phyloP scores from a whole-genome alignment of 2,888 invertebrate genomes.

The Protonemura montana region DNA sequence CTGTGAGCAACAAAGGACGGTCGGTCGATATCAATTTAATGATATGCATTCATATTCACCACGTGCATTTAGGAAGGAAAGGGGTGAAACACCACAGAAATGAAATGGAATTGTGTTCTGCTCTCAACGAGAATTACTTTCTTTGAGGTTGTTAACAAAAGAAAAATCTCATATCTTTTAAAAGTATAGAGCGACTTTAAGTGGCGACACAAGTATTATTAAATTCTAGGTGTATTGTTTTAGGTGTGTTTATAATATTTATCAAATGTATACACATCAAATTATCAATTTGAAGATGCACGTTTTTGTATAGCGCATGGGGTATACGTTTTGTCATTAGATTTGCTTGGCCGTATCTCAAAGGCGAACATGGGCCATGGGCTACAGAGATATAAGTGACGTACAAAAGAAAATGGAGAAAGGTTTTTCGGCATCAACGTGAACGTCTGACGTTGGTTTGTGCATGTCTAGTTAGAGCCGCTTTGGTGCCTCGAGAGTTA shows the following conservation, averaged over 20 bases:
- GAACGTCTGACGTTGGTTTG: not conserved
- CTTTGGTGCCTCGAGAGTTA: not conserved
- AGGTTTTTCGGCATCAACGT: not conserved
- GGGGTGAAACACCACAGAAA: not conserved
- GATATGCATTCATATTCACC: constrained; percentile 1
- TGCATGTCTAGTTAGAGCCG: not conserved
- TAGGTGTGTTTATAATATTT: too few species aligned
- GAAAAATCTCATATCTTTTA: not conserved
- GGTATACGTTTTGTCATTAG: not conserved
- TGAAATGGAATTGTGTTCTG: not conserved
- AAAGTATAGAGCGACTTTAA: not conserved
- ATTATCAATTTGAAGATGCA: too few species aligned
- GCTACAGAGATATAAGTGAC: not conserved
- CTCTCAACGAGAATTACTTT: not conserved
- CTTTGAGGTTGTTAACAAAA: not conserved
- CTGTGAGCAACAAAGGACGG: not conserved
- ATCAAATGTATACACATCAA: too few species aligned
- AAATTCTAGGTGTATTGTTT: not conserved
- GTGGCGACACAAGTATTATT: not conserved
- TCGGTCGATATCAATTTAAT: not conserved
- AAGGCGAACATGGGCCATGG: not conserved
- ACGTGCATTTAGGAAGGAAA: not conserved
- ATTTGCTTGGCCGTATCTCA: not conserved
- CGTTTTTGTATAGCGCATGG: not conserved
- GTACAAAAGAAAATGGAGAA: not conserved